Evolutionary conservation across 2,113 vertebrate species (phyloP).

Genomic region (Macquaria australasica): DNA sequence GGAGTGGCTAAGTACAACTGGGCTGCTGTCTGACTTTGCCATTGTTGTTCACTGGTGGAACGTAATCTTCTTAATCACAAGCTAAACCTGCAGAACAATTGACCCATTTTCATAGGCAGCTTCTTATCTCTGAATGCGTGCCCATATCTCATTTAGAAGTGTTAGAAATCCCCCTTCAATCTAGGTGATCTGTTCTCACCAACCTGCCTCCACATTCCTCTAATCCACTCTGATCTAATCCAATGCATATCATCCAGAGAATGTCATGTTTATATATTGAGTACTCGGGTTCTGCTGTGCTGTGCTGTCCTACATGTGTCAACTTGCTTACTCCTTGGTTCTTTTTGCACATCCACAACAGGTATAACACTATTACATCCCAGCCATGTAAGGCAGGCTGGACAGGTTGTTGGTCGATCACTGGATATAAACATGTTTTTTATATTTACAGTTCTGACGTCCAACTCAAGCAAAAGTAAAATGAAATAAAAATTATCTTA

Average conservation of each 20-base stretch:
- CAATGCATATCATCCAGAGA: conserved; percentile 61
- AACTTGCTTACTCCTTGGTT: neutral
- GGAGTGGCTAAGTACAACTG: conserved; percentile 67
- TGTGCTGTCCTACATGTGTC: neutral
- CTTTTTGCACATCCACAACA: neutral
- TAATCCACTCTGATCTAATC: conserved; percentile 79
- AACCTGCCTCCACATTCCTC: conserved; percentile 65
- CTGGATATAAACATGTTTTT: neutral
- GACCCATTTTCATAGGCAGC: conserved; percentile 79
- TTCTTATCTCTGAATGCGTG: conserved; percentile 72
- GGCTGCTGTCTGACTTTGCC: conserved; percentile 71
- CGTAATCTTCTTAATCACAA: conserved; percentile 81
- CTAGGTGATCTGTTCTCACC: conserved; percentile 80
- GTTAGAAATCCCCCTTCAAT: conserved; percentile 78
- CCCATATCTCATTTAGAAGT: conserved; percentile 81
- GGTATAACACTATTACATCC: neutral
- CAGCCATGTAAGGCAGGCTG: neutral
- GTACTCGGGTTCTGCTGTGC: conserved; percentile 7
- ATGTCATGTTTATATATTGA: conserved; percentile 53
- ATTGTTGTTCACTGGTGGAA: conserved; percentile 75
- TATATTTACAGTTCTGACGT: neutral
- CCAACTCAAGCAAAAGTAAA: neutral
- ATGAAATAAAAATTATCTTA: neutral
- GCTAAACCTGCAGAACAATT: conserved; percentile 82
- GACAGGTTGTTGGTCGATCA: neutral